Percentiles rank a stretch among this genome's conserved stretches.
Conservation (phyloP, 2,113 vertebrate species). For the Probosciger aterrimus region DNA sequence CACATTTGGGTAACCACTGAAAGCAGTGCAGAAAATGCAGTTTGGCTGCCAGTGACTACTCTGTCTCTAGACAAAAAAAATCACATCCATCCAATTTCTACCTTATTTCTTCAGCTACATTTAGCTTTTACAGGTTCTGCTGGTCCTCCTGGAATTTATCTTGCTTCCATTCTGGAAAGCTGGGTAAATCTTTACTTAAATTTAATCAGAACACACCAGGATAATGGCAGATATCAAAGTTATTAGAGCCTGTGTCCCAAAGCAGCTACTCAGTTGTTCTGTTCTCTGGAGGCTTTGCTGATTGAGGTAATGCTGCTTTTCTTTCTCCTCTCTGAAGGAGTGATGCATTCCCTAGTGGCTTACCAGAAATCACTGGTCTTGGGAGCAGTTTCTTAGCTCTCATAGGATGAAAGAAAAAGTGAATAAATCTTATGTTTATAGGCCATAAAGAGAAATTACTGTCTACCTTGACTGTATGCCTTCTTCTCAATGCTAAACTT, state of each 20-base stretch:
- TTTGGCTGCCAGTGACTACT: not conserved
- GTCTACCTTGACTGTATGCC: not conserved
- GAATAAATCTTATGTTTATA: not conserved
- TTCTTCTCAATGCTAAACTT: not conserved
- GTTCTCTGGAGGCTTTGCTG: not conserved
- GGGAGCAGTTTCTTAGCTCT: not conserved
- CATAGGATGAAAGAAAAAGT: not conserved
- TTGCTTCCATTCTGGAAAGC: not conserved
- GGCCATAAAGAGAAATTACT: not conserved
- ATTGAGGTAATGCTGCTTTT: not conserved
- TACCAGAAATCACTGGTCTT: not conserved
- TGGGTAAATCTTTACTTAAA: constrained; percentile 24
- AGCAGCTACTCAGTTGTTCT: not conserved
- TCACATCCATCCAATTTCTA: not conserved
- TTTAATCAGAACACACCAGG: not conserved
- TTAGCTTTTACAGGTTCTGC: not conserved
- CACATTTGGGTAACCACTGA: not conserved
- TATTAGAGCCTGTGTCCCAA: not conserved
- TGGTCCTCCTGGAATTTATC: not conserved
- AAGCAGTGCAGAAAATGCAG: not conserved
- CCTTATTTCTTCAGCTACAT: not conserved
- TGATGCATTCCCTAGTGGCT: not conserved
- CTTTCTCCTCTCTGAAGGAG: not conserved
- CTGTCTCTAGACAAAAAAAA: not conserved
- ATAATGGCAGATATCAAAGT: not conserved